Evolutionary conservation across 2,888 invertebrate species (phyloP).

Genomic region (Drosophila subsilvestris): DNA sequence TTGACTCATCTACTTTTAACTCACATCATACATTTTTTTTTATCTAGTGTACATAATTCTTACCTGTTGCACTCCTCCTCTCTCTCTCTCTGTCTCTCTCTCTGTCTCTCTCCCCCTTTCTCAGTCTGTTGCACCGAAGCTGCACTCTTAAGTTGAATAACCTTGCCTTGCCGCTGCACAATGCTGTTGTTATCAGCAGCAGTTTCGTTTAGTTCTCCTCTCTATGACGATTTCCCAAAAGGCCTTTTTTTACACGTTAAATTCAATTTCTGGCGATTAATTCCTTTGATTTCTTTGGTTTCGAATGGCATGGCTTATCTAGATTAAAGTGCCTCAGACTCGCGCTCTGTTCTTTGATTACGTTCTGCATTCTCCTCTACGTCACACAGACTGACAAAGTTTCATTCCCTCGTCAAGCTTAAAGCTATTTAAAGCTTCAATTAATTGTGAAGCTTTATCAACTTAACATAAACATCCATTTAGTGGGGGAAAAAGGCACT

Average conservation of each 20-base stretch:
- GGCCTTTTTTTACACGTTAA: conserved; percentile 7
- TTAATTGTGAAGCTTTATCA: no score
- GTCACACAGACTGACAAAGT: conserved; percentile 29
- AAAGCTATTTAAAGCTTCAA: neutral
- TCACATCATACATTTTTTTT: neutral
- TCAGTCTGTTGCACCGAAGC: conserved; percentile 14
- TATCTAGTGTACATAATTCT: conserved; percentile 1
- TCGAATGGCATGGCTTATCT: conserved; percentile 8
- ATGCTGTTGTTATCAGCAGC: neutral
- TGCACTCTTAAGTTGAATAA: conserved; percentile 29
- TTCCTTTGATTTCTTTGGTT: neutral
- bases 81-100: neutral
- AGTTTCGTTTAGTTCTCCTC: neutral
- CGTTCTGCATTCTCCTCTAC: conserved; percentile 36
- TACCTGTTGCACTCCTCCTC: neutral
- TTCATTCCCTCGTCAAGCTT: neutral
- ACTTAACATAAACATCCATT: no score
- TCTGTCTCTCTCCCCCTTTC: neutral
- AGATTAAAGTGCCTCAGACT: conserved; percentile 5
- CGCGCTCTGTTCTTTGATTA: conserved; percentile 4
- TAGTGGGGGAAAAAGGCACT: no score
- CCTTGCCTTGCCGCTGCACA: conserved; percentile 18
- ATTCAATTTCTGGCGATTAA: neutral
- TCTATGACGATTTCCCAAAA: neutral
- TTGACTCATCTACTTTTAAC: neutral